A percentile compares a stretch with the other conserved stretches of the same genome.
phyloP scores from a whole-genome alignment of 2,113 vertebrate genomes.

The Psephotus haematonotus region DNA sequence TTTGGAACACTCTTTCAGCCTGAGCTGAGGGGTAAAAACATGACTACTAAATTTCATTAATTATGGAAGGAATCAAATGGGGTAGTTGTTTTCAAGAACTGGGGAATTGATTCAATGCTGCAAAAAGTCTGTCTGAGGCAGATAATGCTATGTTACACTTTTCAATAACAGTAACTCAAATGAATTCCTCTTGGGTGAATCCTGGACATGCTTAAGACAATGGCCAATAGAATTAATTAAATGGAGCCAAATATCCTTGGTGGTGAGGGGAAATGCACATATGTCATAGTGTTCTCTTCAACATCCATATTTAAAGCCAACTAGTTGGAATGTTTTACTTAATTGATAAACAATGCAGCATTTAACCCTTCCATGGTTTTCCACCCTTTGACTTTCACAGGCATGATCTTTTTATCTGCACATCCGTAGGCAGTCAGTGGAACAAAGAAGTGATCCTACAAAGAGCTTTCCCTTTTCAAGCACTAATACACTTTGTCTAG shows the following conservation, averaged over 20 bases:
- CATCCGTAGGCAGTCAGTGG: slow-evolving; percentile 50
- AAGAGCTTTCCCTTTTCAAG: slow-evolving; percentile 53
- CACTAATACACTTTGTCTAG: slow-evolving; percentile 7
- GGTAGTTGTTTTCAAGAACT: slow-evolving; percentile 63
- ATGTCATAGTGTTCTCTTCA: slow-evolving; percentile 24
- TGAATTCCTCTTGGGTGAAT: slow-evolving; percentile 63
- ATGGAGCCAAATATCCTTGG: slow-evolving; percentile 53
- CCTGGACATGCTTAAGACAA: slow-evolving; percentile 59
- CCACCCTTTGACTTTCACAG: neutral
- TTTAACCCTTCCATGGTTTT: slow-evolving; percentile 40
- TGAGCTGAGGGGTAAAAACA: slow-evolving; percentile 44
- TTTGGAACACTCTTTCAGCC: slow-evolving; percentile 26
- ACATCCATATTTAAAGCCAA: slow-evolving; percentile 57
- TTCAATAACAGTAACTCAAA: slow-evolving; percentile 46
- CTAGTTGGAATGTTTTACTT: slow-evolving; percentile 52
- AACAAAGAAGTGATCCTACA: slow-evolving; percentile 57
- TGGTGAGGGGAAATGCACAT: slow-evolving; percentile 18
- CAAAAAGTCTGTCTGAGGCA: slow-evolving; percentile 67
- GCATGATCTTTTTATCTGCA: slow-evolving; percentile 6
- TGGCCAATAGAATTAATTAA: slow-evolving; percentile 67
- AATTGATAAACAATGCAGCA: slow-evolving; percentile 42
- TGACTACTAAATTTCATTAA: slow-evolving; percentile 63
- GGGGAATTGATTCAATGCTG: slow-evolving; percentile 66
- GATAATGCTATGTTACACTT: slow-evolving; percentile 68
- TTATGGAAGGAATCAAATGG: slow-evolving; percentile 70